Evolutionary conservation across 2,888 invertebrate genomes (phyloP), one percentile per base, ranked within the genome.

Genomic region (Hedychridium roseum): DNA sequence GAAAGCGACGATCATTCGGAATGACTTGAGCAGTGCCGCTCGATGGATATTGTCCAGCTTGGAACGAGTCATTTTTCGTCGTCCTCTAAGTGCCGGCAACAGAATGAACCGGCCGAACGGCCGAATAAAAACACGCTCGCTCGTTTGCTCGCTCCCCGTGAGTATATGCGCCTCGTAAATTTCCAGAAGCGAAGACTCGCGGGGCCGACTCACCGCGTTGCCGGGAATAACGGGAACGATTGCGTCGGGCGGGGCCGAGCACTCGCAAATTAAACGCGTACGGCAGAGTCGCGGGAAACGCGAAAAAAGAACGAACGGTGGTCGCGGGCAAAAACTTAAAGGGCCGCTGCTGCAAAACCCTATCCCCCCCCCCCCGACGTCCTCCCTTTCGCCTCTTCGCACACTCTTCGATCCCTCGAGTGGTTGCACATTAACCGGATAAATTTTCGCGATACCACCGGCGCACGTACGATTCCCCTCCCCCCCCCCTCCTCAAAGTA

Each of bases 201-300:
- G 37, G n/a, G 42, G 44, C 38, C 35, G n/a, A n/a, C n/a, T 47
- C 31, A 30, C 32, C 44, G 42, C 35, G 39, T 5, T 23, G 36
- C 28, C 34, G 48, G 41, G 38, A 45, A 43, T 52, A 55, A 50
- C 50, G 45, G 35, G 43, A 37, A 49, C 50, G 43, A 57, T 57
- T 44, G 46, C 47, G 47, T 57, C 48, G 41, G 27, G 31, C 15
- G 49, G 21, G 21, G 16, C 38, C 31, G n/a, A 39, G 31, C 34
- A 26, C 45, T 60, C 50, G 45, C 54, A 50, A 62, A 62, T 62
- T 62, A 62, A 62, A 41, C 50, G 50, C 48, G 42, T 40, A 44
- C 34, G 18, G 15, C 14, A 38, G 14, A 37, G 26, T 5, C 20
- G 7, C 17, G 44, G 26, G 21, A 31, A 44, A 42, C 42, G 44